These are phyloP conservation scores for Andrena hattorfiana DNA, from an alignment of 2,888 invertebrate species.

Conservation along the genomic window DNA sequence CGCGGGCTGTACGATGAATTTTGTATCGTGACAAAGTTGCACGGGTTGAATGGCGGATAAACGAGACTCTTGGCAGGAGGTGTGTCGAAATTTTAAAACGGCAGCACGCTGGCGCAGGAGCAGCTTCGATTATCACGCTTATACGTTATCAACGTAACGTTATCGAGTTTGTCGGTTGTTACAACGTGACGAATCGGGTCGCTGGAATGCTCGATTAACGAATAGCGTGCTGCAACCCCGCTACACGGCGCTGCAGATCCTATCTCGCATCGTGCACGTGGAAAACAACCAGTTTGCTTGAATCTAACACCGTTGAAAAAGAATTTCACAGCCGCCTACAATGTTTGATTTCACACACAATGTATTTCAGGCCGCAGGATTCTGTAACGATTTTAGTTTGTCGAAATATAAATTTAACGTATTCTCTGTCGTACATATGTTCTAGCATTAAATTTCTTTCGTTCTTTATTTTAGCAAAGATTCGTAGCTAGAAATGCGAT, in stretches of 20 bases:
- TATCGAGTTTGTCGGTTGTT: conserved; percentile 61
- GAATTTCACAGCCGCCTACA: conserved; percentile 13
- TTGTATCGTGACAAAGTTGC: neutral
- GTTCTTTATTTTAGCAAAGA: neutral
- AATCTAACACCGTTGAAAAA: conserved; percentile 44
- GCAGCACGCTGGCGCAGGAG: neutral
- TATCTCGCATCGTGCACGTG: conserved; percentile 47
- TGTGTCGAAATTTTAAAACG: conserved; percentile 15
- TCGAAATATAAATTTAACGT: too few relatives aligned
- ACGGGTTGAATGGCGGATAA: neutral
- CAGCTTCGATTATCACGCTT: conserved; percentile 46
- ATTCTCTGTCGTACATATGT: too few relatives aligned
- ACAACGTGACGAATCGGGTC: conserved; percentile 60
- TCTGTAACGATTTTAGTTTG: neutral
- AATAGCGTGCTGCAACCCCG: conserved; percentile 67
- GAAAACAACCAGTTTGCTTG: conserved; percentile 20
- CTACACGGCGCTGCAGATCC: conserved; percentile 51
- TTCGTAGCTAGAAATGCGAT: conserved; percentile 21
- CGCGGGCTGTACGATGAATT: neutral
- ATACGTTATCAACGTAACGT: conserved; percentile 45
- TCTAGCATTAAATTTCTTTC: neutral
- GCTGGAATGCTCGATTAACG: conserved; percentile 69
- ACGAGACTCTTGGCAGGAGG: neutral
- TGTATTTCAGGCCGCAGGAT: neutral
- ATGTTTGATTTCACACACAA: neutral